A percentile compares a stretch with the other conserved stretches of the same genome.
Conservation (phyloP, 2,797 vertebrate genomes). For the Darevskia nairensis region DNA sequence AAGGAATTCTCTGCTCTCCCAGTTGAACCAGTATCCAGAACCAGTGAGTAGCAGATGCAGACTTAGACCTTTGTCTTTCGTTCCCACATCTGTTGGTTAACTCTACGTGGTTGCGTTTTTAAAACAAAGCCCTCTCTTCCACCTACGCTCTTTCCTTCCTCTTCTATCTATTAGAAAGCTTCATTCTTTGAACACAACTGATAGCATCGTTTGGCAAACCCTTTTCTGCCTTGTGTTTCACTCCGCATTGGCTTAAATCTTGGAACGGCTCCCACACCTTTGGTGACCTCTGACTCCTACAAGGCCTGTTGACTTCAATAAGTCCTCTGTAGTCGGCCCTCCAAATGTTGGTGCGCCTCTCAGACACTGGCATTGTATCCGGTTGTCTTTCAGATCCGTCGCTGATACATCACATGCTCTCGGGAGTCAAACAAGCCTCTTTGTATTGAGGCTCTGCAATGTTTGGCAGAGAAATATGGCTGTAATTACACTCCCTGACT, state of each 20-base stretch:
- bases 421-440: slow-evolving; percentile 78
- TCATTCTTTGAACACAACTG: slow-evolving; percentile 45
- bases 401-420: slow-evolving; percentile 79
- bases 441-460: slow-evolving; percentile 83
- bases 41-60: not conserved
- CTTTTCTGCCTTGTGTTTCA: slow-evolving; percentile 46
- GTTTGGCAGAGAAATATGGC: slow-evolving; percentile 80
- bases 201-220: slow-evolving; percentile 70
- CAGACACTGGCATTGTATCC: slow-evolving; percentile 69
- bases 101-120: not conserved
- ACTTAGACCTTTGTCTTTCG: not conserved
- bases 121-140: slow-evolving; percentile 33
- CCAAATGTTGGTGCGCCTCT: slow-evolving; percentile 67
- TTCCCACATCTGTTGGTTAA: not conserved
- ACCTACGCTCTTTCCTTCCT: slow-evolving; percentile 49
- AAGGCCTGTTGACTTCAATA: slow-evolving; percentile 75
- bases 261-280: slow-evolving; percentile 79
- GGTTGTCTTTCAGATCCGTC: slow-evolving; percentile 77
- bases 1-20: not conserved
- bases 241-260: slow-evolving; percentile 26
- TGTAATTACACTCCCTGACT: slow-evolving; percentile 75
- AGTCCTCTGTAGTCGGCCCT: slow-evolving; percentile 77
- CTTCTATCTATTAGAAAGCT: slow-evolving; percentile 60
- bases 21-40: not conserved
- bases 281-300: slow-evolving; percentile 72